phyloP scores from a whole-genome alignment of 2,888 invertebrate genomes.

The Acleris sparsana region DNA sequence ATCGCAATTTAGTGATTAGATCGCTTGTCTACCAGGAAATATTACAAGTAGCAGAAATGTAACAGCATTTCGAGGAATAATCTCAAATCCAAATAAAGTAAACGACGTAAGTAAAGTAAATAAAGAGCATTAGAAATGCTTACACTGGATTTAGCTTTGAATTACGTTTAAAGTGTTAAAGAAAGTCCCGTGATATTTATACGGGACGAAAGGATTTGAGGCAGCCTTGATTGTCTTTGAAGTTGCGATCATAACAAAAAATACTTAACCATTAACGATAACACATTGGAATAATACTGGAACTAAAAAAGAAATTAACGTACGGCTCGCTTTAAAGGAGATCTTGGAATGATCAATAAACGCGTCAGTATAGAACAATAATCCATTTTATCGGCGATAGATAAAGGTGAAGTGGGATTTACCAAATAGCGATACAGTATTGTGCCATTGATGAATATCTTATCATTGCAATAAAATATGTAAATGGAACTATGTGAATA shows the following conservation, averaged over 20 bases:
- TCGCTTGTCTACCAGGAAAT: too few species aligned
- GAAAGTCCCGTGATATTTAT: constrained; percentile 41
- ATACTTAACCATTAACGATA: constrained; percentile 13
- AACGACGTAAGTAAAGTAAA: constrained; percentile 7
- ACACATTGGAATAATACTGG: neutral
- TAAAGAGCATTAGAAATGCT: constrained; percentile 38
- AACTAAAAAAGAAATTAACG: too few species aligned
- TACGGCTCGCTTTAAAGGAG: too few species aligned
- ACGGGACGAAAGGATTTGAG: constrained; percentile 36
- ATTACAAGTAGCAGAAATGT: too few species aligned
- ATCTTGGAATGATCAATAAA: constrained; percentile 3
- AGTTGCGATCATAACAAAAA: constrained; percentile 24
- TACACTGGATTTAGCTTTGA: constrained; percentile 47
- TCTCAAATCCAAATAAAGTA: neutral
- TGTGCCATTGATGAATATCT: neutral
- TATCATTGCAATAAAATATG: neutral
- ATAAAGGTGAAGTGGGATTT: constrained; percentile 14
- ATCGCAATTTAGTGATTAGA: too few species aligned
- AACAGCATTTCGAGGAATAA: neutral
- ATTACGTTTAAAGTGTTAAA: constrained; percentile 47
- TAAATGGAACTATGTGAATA: too few species aligned
- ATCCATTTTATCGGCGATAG: constrained; percentile 23
- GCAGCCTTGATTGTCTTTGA: constrained; percentile 26
- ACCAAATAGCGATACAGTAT: constrained; percentile 7
- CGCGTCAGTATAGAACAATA: constrained; percentile 3